Evolutionary conservation across 2,888 invertebrate species (phyloP).

Genomic region (Petrolisthes manimaculis): DNA sequence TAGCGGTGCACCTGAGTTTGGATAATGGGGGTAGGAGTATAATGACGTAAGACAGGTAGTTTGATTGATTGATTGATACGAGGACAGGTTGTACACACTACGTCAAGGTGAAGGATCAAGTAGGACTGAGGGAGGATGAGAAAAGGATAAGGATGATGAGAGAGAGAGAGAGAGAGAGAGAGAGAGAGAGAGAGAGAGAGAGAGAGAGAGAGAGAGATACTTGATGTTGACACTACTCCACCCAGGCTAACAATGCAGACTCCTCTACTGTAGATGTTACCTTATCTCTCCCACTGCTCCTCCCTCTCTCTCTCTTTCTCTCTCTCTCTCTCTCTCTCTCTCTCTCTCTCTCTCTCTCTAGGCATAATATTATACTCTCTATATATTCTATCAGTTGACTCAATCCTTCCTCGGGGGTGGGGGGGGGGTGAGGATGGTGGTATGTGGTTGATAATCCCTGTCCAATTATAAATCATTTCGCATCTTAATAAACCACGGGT

Average conservation of each 20-base stretch:
- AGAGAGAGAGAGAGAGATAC: background rate
- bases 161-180: constrained; percentile 41
- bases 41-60: constrained; percentile 4
- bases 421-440: no score
- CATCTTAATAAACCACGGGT: no score
- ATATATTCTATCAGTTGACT: no score
- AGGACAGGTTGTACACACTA: background rate
- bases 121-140: background rate
- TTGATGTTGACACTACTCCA: background rate
- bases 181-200: constrained; percentile 28
- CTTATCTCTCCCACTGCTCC: constrained; percentile 7
- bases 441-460: no score
- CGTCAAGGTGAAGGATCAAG: background rate
- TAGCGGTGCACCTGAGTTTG: background rate
- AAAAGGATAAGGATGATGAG: constrained; percentile 3
- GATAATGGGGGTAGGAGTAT: background rate
- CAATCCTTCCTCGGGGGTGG: no score
- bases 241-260: no score
- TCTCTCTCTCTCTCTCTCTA: background rate
- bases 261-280: background rate
- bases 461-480: no score
- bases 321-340: constrained; percentile 20
- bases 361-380: no score
- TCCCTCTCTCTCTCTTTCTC: background rate
- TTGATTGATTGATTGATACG: background rate